Evolutionary conservation across 2,888 invertebrate species (phyloP), one percentile per base, ranked within the genome.

Genomic region (Abrostola tripartita): DNA sequence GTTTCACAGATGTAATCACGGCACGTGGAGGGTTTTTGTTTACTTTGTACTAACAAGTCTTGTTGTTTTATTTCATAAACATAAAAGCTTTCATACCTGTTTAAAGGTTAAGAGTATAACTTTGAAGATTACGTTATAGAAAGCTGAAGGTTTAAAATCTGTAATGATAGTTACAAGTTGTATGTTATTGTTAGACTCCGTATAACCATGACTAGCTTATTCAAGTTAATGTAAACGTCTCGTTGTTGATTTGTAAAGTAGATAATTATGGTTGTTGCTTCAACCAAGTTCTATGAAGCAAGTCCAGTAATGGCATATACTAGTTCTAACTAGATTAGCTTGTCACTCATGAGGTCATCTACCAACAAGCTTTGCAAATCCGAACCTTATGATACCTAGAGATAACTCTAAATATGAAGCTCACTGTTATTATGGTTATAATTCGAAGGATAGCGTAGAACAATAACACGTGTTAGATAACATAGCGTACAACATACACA

Each of bases 1-100:
- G 58, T 68, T 55, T 55, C 38, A 10, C 54, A 61, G 63, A 64
- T 65, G 59, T 44, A 44, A 56, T 65, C 70, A 77, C 72, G 68
- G 55, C 35, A 59, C 52, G 56, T 37, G 14, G 44, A 37, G 54
- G 12, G 61, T 56, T 60, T 51, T 35, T 58, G 24, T 70, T 65
- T 41, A 42, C 65, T 78, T 66, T 50, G 14, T 55, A n/a, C 8
- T 6, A 5, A 40, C 9, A n/a, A 37, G 52, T 14, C 0, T 40
- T 5, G 8, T 35, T 57, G 24, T 1, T 24, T 24, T 24, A 24
- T 24, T 42, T 9, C 6, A 0, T 0, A 14, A 6, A 8, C 40
- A 37, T 42, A 41, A 7, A 44, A 47, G 44, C 24, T 47, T 24
- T 24, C 8, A 24, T 47, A 47, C 44, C 5, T 47, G 12, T 4